A percentile compares a stretch with the other conserved stretches of the same genome.
Evolutionary conservation across 2,797 vertebrate species (phyloP).

Genomic region (Girardinus metallicus): DNA sequence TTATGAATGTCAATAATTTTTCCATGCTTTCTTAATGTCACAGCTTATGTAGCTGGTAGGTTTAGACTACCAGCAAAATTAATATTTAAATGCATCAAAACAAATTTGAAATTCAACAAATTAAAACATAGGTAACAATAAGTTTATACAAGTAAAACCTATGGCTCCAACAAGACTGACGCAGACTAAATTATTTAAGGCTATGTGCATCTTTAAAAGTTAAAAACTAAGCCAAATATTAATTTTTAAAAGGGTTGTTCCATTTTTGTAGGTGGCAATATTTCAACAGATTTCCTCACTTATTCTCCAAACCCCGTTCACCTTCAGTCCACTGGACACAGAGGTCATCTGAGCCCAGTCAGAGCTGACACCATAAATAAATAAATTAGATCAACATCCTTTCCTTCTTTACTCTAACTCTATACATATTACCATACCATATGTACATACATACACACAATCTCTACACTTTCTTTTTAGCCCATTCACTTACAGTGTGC

Average conservation of each 20-base stretch:
- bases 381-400: constrained; percentile 74
- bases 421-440: constrained; percentile 55
- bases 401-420: constrained; percentile 45
- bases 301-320: constrained; percentile 31
- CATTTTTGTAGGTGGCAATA: not conserved
- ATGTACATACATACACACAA: constrained; percentile 65
- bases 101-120: constrained; percentile 10
- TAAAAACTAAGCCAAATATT: constrained; percentile 21
- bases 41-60: constrained; percentile 34
- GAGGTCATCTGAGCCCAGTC: constrained; percentile 40
- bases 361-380: constrained; percentile 73
- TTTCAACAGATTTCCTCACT: constrained; percentile 4
- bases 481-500: constrained; percentile 37
- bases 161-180: constrained; percentile 31
- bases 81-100: constrained; percentile 37
- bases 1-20: constrained; percentile 10
- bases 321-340: constrained; percentile 33
- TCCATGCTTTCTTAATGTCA: constrained; percentile 31
- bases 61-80: constrained; percentile 23
- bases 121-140: constrained; percentile 21
- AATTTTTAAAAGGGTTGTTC: not conserved
- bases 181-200: constrained; percentile 23
- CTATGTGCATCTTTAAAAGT: constrained; percentile 23
- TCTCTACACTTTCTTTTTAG: constrained; percentile 18
- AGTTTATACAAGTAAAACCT: constrained; percentile 33